phyloP scores from a whole-genome alignment of 1,140 invertebrate genomes.

The Philotrypesis tridentata region DNA sequence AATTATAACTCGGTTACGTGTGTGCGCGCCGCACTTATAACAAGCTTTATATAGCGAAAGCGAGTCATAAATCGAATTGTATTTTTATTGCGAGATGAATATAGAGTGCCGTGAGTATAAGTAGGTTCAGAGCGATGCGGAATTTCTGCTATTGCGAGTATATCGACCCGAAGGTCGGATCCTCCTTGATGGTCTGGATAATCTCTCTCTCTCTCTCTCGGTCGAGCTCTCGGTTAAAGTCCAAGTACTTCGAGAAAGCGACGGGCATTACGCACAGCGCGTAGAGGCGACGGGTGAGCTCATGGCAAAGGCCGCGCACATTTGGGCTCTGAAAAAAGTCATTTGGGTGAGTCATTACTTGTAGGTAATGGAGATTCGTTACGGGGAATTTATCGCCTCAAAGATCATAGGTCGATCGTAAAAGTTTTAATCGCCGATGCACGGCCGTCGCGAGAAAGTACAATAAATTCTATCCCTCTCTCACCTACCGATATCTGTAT shows the following conservation, averaged over 20 bases:
- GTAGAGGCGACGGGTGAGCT: too few species aligned
- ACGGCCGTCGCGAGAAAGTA: neutral
- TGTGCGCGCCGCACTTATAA: neutral
- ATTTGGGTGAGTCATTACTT: neutral
- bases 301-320: too few species aligned
- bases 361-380: neutral
- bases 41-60: neutral
- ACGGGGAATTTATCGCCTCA: neutral
- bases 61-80: neutral
- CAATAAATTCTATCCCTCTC: neutral
- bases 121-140: neutral
- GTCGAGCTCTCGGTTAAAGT: too few species aligned
- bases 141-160: neutral
- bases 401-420: neutral
- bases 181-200: neutral
- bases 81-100: neutral
- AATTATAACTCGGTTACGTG: too few species aligned
- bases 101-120: neutral
- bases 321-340: neutral
- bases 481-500: too few species aligned
- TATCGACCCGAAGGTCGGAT: neutral
- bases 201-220: too few species aligned
- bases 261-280: too few species aligned
- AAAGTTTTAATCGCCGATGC: neutral
- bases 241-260: too few species aligned